Conservation (phyloP, 2,113 vertebrate genomes). For the Nibea coibor region DNA sequence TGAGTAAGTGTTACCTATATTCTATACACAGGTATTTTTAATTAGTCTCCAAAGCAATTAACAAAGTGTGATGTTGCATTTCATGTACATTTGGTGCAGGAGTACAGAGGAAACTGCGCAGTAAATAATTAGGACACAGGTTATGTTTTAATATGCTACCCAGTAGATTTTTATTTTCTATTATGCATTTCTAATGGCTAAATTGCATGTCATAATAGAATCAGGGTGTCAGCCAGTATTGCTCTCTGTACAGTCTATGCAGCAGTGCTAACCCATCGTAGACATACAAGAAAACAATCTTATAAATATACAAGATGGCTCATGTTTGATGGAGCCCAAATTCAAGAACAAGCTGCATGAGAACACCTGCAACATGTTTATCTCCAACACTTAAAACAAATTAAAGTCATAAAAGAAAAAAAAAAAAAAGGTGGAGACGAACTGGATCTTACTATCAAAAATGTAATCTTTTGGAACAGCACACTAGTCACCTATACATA, state of each 20-base stretch:
- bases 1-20: slow-evolving; percentile 74
- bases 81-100: slow-evolving; percentile 70
- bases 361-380: slow-evolving; percentile 62
- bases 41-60: slow-evolving; percentile 73
- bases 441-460: slow-evolving; percentile 78
- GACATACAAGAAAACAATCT: slow-evolving; percentile 70
- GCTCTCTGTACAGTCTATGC: slow-evolving; percentile 76
- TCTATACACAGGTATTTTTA: slow-evolving; percentile 76
- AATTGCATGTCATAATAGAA: slow-evolving; percentile 66
- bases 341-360: slow-evolving; percentile 60
- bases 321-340: slow-evolving; percentile 56
- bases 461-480: slow-evolving; percentile 79
- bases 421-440: slow-evolving; percentile 56
- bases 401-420: slow-evolving; percentile 42
- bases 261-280: slow-evolving; percentile 56
- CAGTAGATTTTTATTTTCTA: slow-evolving; percentile 75
- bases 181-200: slow-evolving; percentile 68
- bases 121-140: slow-evolving; percentile 77
- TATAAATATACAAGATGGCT: slow-evolving; percentile 76
- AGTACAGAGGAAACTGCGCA: slow-evolving; percentile 60
- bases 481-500: slow-evolving; percentile 85
- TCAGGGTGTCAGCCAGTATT: slow-evolving; percentile 67
- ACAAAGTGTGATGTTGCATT: slow-evolving; percentile 68
- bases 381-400: slow-evolving; percentile 69
- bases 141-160: slow-evolving; percentile 74